Base-by-base conservation (phyloP, 2,888 invertebrate genomes). In the Platycheirus albimanus region DNA sequence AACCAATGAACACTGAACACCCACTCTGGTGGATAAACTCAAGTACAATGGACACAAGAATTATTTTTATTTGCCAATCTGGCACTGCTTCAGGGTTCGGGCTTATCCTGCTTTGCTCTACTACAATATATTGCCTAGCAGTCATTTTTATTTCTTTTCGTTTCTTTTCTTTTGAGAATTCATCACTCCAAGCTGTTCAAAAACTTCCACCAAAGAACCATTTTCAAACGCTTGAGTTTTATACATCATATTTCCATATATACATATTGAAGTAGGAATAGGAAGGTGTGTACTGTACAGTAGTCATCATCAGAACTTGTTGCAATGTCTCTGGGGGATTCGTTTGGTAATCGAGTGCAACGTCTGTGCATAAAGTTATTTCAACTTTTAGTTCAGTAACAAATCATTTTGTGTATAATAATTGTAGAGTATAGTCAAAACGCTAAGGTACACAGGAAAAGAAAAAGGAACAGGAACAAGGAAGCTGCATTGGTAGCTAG, bases 311-410 rank as follows among this genome's bases (percentile, higher is more conserved):
- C 30, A 30, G 33, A 51, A 45, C 52, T 76, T 61, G 67, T 75
- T 75, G 69, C 64, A 61, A 67, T 20, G 45, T 52, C 76, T 61
- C 45, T 8, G 19, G 58, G 58, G 47, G 20, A 54, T 70, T 70
- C 11, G n/a, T n/a, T n/a, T n/a, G 33, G 51, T 66, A 66, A 78
- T 66, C 66, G 72, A 78, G 72, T 78, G 78, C 49, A 72, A 58
- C 49, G 58, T 78, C 72, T 74, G 58, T 67, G 58, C n/a, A n/a
- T n/a, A 72, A 58, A 78, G 43, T 51, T 52, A 33, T 63, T 64
- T 71, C 51, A 28, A 43, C 64, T 64, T 51, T 61, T 8, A 17
- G 15, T 47, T 11, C 38, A 52, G 45, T 38, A 49, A 54, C 52
- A 71, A 71, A 71, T 71, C 51, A 66, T 66, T 66, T 20, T 11